Percentiles rank a stretch among this genome's conserved stretches.
Conservation (phyloP, 2,797 vertebrate genomes). For the Silurus lanzhouensis region DNA sequence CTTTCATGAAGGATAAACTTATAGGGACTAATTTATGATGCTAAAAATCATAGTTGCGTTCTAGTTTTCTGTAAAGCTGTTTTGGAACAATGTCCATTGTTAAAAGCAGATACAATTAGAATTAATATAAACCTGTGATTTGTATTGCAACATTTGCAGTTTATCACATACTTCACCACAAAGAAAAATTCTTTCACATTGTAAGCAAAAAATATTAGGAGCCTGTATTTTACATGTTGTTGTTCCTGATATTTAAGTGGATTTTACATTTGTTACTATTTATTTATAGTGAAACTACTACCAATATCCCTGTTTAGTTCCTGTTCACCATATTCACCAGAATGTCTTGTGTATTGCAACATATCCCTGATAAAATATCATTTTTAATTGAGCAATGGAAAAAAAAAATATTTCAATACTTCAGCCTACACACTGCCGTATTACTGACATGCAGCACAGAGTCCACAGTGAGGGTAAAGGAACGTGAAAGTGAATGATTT, state of each 20-base stretch:
- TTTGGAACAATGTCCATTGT: no score
- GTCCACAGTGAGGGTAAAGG: slow-evolving; percentile 38
- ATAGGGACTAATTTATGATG: no score
- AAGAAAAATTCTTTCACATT: background rate
- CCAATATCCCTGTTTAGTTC: background rate
- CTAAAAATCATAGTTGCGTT: no score
- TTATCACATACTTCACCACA: background rate
- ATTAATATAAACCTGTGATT: background rate
- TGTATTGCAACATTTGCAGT: background rate
- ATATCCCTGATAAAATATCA: background rate
- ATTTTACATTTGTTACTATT: background rate
- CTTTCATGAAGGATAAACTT: no score
- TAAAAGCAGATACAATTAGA: background rate
- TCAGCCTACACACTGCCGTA: slow-evolving; percentile 12
- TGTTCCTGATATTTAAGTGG: background rate
- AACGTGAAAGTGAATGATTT: slow-evolving; percentile 43
- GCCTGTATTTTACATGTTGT: background rate
- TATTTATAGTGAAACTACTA: background rate
- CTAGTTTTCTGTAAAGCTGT: no score
- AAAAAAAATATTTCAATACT: background rate
- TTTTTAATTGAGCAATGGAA: background rate
- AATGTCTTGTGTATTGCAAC: background rate
- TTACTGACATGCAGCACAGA: background rate
- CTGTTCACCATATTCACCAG: background rate
- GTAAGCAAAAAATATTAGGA: background rate